Evolutionary conservation across 2,888 invertebrate genomes (phyloP).

Genomic region (Eulithis prunata): DNA sequence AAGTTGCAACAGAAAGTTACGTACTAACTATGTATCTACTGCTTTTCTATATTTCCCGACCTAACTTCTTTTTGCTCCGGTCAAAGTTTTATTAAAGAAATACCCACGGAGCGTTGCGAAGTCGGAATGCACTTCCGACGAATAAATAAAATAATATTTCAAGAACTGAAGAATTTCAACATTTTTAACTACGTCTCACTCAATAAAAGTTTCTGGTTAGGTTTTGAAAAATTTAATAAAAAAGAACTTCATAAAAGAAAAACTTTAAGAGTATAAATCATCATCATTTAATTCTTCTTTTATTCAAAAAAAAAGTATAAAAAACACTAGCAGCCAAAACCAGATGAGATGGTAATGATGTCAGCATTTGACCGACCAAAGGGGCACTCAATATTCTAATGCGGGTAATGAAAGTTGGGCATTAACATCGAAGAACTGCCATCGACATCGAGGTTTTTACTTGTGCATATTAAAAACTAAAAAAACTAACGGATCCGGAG

Average conservation of each 20-base stretch:
- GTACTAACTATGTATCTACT: neutral
- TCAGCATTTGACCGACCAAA: slow-evolving; percentile 53
- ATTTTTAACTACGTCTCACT: slow-evolving; percentile 10
- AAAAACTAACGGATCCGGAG: no score
- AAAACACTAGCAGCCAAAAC: slow-evolving; percentile 37
- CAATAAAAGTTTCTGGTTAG: slow-evolving; percentile 10
- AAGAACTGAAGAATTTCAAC: slow-evolving; percentile 8
- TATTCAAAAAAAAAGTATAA: no score
- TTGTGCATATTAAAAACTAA: slow-evolving; percentile 1
- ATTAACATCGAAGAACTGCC: slow-evolving; percentile 59
- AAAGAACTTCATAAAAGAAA: neutral
- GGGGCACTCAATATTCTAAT: slow-evolving; percentile 71
- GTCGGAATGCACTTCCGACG: slow-evolving; percentile 17
- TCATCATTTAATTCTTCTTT: no score
- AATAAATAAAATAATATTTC: slow-evolving; percentile 19
- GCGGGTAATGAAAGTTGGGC: slow-evolving; percentile 65
- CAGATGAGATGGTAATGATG: slow-evolving; percentile 62
- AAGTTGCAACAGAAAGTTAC: slow-evolving; percentile 8
- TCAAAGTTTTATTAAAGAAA: slow-evolving; percentile 30
- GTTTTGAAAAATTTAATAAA: neutral
- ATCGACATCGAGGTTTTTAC: slow-evolving; percentile 23
- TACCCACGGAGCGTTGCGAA: slow-evolving; percentile 8
- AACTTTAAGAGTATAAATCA: no score
- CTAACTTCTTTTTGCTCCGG: slow-evolving; percentile 13
- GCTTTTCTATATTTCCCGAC: slow-evolving; percentile 13